Evolutionary conservation across 2,888 invertebrate genomes (phyloP), one percentile per base, ranked within the genome.

Genomic region (Drosophila putrida): DNA sequence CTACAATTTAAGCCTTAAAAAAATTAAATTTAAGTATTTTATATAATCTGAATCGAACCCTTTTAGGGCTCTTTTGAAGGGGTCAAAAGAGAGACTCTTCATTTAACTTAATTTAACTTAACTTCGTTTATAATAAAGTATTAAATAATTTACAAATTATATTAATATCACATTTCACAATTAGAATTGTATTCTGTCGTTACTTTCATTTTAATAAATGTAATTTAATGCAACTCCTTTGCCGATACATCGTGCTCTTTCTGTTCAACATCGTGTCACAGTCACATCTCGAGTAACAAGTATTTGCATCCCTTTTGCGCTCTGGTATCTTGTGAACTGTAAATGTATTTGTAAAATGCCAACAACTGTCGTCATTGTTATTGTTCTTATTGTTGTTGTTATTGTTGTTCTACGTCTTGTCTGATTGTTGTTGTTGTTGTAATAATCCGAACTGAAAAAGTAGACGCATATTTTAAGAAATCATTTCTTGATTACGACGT

Each of bases 361-460:
- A 75, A 61, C 64, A 76, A 80, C 71, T 80, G 76, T 71, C 47
- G 71, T 71, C 77, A 55, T 61, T 79, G 67, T 77, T 62, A 38
- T 69, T 77, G 51, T 71, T 39, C 50, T 55, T 28, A 6, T 28
- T 28, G 28, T 28, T 28, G 28, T 28, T 67, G 38, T 59, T 73
- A 59, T 75, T 58, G 44, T 69, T 79, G 46, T 63, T 57, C 50
- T 41, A 60, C 11, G 28, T 33, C 20, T 38, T 59, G 27, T 65
- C 38, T 41, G 15, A 46, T 36, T 51, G 54, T 80, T 20, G 49
- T 36, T 51, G 54, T 80, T 88, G 69, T 83, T 87, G 89, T 89
- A 90, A 85, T 85, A 90, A 90, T 89, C 81, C 87, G 75, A 78
- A 90, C 87, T 88, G 90, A 89, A 85, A 90, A 90, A 88, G 88